Percentiles rank a stretch among this genome's conserved stretches.
Conservation (phyloP, 2,888 invertebrate species). For the Scaptomyza tumidula region DNA sequence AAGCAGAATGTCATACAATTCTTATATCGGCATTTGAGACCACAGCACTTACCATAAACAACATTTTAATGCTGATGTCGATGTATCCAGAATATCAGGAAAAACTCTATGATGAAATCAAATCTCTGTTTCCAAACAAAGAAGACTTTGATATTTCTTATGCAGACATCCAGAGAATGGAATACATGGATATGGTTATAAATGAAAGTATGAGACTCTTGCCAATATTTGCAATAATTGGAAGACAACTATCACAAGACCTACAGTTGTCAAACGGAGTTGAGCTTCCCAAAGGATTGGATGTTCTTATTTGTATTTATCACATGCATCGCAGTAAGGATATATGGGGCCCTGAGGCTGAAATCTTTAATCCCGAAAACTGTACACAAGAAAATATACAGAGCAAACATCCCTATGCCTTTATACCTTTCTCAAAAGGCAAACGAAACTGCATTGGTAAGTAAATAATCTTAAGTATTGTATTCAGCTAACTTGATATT, state of each 20-base stretch:
- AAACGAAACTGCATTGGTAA: constrained; percentile 80
- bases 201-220: constrained; percentile 81
- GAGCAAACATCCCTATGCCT: constrained; percentile 77
- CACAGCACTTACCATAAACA: too few relatives aligned
- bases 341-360: constrained; percentile 79
- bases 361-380: constrained; percentile 80
- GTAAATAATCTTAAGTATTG: neutral
- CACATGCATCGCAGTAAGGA: constrained; percentile 76
- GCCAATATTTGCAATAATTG: constrained; percentile 70
- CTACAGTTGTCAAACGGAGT: constrained; percentile 69
- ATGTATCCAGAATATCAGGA: too few relatives aligned
- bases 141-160: too few relatives aligned
- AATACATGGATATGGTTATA: constrained; percentile 77
- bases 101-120: too few relatives aligned
- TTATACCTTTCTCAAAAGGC: constrained; percentile 81
- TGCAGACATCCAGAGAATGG: constrained; percentile 30
- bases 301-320: constrained; percentile 71
- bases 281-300: constrained; percentile 70
- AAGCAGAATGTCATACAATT: too few relatives aligned
- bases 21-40: too few relatives aligned
- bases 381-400: constrained; percentile 78
- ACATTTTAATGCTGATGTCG: too few relatives aligned
- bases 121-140: too few relatives aligned
- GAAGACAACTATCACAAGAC: constrained; percentile 62
- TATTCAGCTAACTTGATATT: neutral